These are phyloP conservation scores for Chymomyza amoena DNA, from an alignment of 2,888 invertebrate species.

Conservation along the genomic window DNA sequence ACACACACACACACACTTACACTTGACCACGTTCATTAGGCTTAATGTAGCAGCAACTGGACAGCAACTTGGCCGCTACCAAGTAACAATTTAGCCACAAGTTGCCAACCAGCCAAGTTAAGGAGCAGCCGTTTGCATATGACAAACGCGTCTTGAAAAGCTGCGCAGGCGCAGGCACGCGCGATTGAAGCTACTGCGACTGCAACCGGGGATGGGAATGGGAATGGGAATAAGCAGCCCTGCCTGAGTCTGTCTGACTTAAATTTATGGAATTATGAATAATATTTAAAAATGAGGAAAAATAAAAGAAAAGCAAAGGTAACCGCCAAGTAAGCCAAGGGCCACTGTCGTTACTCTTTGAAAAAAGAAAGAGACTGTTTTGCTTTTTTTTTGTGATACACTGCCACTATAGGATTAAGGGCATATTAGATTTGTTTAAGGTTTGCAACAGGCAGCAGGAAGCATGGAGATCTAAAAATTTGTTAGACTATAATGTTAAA, in stretches of 20 bases:
- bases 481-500: too few species aligned
- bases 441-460: too few species aligned
- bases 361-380: background rate
- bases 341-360: background rate
- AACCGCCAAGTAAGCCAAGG: background rate
- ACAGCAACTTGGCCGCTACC: slow-evolving; percentile 12
- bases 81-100: slow-evolving; percentile 28
- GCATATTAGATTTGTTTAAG: too few species aligned
- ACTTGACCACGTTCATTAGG: slow-evolving; percentile 68
- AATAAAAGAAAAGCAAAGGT: background rate
- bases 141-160: slow-evolving; percentile 56
- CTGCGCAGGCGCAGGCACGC: slow-evolving; percentile 8
- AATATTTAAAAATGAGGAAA: slow-evolving; percentile 62
- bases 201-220: too few species aligned
- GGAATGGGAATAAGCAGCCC: slow-evolving; percentile 4
- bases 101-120: slow-evolving; percentile 44
- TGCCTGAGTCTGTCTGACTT: slow-evolving; percentile 27
- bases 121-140: slow-evolving; percentile 59
- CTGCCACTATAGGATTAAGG: too few species aligned
- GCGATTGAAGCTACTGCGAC: slow-evolving; percentile 21
- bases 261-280: slow-evolving; percentile 71
- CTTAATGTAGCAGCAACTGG: slow-evolving; percentile 55
- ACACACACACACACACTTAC: too few species aligned
- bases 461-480: too few species aligned
- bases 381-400: too few species aligned